These are phyloP conservation scores for Augochlorella aurata DNA, from an alignment of 2,888 invertebrate species.

Conservation along the genomic window DNA sequence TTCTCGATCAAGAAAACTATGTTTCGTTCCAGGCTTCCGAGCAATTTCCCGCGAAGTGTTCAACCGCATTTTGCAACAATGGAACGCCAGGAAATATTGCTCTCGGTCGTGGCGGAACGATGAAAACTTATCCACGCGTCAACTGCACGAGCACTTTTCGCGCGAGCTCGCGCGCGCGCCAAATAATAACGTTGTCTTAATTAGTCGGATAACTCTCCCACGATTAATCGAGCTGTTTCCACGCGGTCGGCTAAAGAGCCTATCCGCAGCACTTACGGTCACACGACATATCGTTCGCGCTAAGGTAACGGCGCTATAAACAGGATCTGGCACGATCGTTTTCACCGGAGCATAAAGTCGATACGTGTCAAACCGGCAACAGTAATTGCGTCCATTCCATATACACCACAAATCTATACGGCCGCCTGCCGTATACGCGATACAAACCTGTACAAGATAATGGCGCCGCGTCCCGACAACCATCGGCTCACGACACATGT, in stretches of 20 bases:
- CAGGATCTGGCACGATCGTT: slow-evolving; percentile 59
- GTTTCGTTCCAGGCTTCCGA: slow-evolving; percentile 12
- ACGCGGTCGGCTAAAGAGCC: slow-evolving; percentile 1
- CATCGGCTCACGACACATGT: slow-evolving; percentile 66
- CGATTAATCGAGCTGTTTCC: slow-evolving; percentile 33
- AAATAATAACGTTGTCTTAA: slow-evolving; percentile 41
- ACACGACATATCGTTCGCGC: slow-evolving; percentile 40
- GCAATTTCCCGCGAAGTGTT: slow-evolving; percentile 38
- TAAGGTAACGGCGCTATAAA: slow-evolving; percentile 48
- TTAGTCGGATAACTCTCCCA: slow-evolving; percentile 38
- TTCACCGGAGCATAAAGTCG: slow-evolving; percentile 65
- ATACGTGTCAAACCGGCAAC: slow-evolving; percentile 62
- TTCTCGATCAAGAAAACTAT: slow-evolving; percentile 49
- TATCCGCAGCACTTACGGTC: slow-evolving; percentile 43
- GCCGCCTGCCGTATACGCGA: slow-evolving; percentile 32
- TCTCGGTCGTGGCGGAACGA: not conserved
- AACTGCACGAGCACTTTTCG: slow-evolving; percentile 33
- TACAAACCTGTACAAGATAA: slow-evolving; percentile 58
- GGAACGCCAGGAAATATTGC: slow-evolving; percentile 8
- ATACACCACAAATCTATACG: slow-evolving; percentile 44
- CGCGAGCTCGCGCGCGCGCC: not conserved
- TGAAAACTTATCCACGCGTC: slow-evolving; percentile 13
- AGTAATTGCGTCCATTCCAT: slow-evolving; percentile 61
- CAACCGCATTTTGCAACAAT: slow-evolving; percentile 15
- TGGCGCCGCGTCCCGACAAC: slow-evolving; percentile 56